Evolutionary conservation across 2,113 vertebrate species (phyloP).

Genomic region (Heterocephalus glaber): DNA sequence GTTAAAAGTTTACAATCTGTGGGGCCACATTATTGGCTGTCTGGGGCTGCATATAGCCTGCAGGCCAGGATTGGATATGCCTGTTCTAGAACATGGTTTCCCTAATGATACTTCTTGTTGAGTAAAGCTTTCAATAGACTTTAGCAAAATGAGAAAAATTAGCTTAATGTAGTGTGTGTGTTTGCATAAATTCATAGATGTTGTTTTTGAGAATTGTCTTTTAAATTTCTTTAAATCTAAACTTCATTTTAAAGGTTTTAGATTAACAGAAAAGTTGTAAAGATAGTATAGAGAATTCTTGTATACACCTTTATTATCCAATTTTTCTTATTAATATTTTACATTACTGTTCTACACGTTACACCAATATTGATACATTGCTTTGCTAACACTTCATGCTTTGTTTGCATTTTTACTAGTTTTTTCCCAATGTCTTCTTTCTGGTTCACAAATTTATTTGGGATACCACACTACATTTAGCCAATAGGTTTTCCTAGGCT

Average conservation of each 20-base stretch:
- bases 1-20: not conserved
- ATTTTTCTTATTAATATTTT: slow-evolving; percentile 31
- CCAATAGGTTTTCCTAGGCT: not conserved
- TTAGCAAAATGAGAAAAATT: slow-evolving; percentile 12
- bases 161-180: not conserved
- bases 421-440: not conserved
- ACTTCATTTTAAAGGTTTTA: not conserved
- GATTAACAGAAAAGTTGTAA: not conserved
- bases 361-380: not conserved
- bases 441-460: not conserved
- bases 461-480: not conserved
- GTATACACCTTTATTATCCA: not conserved
- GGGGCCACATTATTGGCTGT: not conserved
- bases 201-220: not conserved
- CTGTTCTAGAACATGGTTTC: not conserved
- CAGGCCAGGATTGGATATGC: not conserved
- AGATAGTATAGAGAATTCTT: not conserved
- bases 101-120: not conserved
- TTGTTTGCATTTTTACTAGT: not conserved
- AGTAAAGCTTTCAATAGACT: not conserved
- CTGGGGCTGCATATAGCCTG: not conserved
- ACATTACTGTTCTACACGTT: not conserved
- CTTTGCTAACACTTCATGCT: not conserved
- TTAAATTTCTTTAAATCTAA: not conserved
- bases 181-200: not conserved